These are phyloP conservation scores for Pholis gunnellus DNA, from an alignment of 2,113 vertebrate genomes.

Conservation along the genomic window DNA sequence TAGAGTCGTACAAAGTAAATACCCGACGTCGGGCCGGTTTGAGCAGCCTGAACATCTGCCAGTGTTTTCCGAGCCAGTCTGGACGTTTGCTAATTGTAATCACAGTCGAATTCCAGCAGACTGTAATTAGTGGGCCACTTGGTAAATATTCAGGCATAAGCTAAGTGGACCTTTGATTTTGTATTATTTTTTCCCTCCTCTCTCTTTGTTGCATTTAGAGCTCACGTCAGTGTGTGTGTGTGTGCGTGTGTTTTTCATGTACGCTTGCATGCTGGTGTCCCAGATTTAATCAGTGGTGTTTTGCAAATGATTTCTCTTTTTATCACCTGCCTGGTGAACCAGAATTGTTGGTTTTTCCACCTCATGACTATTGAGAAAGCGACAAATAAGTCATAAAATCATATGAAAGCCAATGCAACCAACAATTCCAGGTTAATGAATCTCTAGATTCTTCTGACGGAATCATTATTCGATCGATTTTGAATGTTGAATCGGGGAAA, in stretches of 20 bases:
- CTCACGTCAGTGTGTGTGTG: background rate
- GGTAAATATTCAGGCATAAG: slow-evolving; percentile 74
- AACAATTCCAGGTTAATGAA: background rate
- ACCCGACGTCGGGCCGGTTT: slow-evolving; percentile 23
- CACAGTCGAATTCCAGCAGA: slow-evolving; percentile 70
- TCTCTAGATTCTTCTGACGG: background rate
- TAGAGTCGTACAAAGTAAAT: slow-evolving; percentile 35
- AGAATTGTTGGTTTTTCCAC: slow-evolving; percentile 21
- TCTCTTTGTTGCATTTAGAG: slow-evolving; percentile 19
- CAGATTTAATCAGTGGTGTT: slow-evolving; percentile 58
- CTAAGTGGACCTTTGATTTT: slow-evolving; percentile 64
- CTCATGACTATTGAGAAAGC: slow-evolving; percentile 1
- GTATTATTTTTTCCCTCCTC: background rate
- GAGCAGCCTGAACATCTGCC: slow-evolving; percentile 73
- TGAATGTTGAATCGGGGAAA: too few species aligned
- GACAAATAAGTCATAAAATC: slow-evolving; percentile 17
- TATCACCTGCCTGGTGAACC: slow-evolving; percentile 46
- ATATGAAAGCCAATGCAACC: background rate
- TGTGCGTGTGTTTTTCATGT: slow-evolving; percentile 41
- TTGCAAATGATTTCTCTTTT: slow-evolving; percentile 45
- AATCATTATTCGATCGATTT: background rate
- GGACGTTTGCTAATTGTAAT: slow-evolving; percentile 78
- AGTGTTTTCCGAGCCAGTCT: slow-evolving; percentile 69
- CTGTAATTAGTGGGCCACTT: slow-evolving; percentile 74
- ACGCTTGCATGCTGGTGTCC: slow-evolving; percentile 46